Evolutionary conservation across 1,140 invertebrate species (phyloP).

Genomic region (Pseudomyrmex cubaensis): DNA sequence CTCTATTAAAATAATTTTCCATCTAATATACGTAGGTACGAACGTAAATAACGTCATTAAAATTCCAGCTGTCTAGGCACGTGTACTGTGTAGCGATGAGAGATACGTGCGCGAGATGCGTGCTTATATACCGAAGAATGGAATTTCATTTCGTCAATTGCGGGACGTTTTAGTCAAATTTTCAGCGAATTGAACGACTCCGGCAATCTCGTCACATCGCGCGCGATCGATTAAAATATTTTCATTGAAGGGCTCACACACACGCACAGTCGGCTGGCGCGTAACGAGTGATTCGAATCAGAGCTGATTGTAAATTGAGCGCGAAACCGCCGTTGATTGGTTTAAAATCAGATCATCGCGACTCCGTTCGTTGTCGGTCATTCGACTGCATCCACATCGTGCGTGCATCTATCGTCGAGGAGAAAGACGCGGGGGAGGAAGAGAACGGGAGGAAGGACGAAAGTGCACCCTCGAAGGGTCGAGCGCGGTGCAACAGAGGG

Average conservation of each 20-base stretch:
- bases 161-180: conserved; percentile 51
- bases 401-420: conserved; percentile 63
- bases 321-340: conserved; percentile 84
- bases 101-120: background rate
- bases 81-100: background rate
- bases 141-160: conserved; percentile 9
- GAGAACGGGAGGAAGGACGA: background rate
- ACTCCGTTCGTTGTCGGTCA: conserved; percentile 75
- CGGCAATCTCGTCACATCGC: conserved; percentile 53
- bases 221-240: conserved; percentile 75
- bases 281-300: conserved; percentile 76
- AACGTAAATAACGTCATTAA: background rate
- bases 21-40: background rate
- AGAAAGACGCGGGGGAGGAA: conserved; percentile 34
- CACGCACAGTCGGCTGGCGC: conserved; percentile 52
- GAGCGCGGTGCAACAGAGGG: conserved; percentile 49
- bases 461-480: conserved; percentile 60
- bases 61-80: background rate
- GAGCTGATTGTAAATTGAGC: conserved; percentile 84
- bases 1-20: conserved; percentile 49
- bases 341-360: conserved; percentile 84
- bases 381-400: conserved; percentile 71
- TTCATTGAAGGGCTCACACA: conserved; percentile 56
- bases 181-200: conserved; percentile 38
- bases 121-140: conserved; percentile 8